These are phyloP conservation scores for Heliothis subflexa DNA, from an alignment of 1,140 invertebrate genomes.

Conservation along the genomic window DNA sequence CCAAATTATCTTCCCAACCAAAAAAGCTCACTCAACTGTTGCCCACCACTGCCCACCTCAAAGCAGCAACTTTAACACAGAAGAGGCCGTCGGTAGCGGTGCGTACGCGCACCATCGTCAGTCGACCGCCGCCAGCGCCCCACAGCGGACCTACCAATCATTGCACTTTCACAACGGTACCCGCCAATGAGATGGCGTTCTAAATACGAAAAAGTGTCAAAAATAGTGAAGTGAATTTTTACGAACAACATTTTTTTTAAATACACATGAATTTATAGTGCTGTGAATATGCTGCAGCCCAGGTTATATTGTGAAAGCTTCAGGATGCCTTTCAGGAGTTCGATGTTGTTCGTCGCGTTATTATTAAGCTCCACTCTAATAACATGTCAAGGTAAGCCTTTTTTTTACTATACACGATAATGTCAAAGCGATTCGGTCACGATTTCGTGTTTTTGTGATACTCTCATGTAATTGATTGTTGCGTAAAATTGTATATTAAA, in stretches of 20 bases:
- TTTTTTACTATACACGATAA: slow-evolving; percentile 53
- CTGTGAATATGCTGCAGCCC: slow-evolving; percentile 75
- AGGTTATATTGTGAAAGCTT: slow-evolving; percentile 70
- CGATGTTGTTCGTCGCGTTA: slow-evolving; percentile 58
- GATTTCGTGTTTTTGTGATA: slow-evolving; percentile 35
- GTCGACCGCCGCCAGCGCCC: slow-evolving; percentile 56
- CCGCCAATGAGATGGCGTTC: slow-evolving; percentile 50
- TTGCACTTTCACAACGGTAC: slow-evolving; percentile 55
- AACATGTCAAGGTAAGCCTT: slow-evolving; percentile 78
- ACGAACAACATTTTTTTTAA: slow-evolving; percentile 20
- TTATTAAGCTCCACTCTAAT: slow-evolving; percentile 62
- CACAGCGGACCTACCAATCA: slow-evolving; percentile 48
- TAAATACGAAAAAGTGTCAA: slow-evolving; percentile 33
- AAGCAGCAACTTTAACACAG: slow-evolving; percentile 40
- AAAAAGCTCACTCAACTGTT: not conserved
- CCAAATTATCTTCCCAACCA: not conserved
- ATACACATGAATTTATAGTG: slow-evolving; percentile 46
- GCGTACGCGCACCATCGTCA: slow-evolving; percentile 55
- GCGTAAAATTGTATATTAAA: slow-evolving; percentile 28
- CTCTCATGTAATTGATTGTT: slow-evolving; percentile 22
- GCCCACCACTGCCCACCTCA: not conserved
- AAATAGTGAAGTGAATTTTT: slow-evolving; percentile 43
- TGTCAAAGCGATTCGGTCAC: slow-evolving; percentile 48
- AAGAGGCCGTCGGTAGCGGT: slow-evolving; percentile 51
- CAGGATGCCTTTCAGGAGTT: slow-evolving; percentile 56